phyloP scores from a whole-genome alignment of 2,888 invertebrate genomes.

The Lycophotia porphyrea region DNA sequence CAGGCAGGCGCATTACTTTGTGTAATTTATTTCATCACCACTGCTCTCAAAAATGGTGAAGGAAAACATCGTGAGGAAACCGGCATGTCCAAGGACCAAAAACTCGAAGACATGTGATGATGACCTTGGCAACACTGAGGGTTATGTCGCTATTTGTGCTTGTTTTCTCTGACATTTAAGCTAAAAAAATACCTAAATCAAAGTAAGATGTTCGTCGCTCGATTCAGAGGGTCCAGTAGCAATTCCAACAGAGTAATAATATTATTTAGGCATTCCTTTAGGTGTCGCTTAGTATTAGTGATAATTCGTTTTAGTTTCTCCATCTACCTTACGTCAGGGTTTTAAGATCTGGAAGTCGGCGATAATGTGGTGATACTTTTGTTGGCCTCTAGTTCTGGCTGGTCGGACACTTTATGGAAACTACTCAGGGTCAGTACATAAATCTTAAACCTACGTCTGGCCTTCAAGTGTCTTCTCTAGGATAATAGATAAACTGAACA shows the following conservation, averaged over 20 bases:
- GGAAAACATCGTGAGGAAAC: no score
- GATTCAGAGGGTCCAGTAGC: not conserved
- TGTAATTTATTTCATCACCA: no score
- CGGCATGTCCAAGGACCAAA: no score
- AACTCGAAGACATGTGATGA: no score
- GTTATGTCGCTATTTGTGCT: not conserved
- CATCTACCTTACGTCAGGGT: not conserved
- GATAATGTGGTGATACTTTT: not conserved
- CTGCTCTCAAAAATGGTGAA: no score
- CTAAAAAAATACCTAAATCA: not conserved
- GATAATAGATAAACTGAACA: not conserved
- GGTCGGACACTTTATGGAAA: not conserved
- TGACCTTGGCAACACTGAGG: slow-evolving; percentile 22
- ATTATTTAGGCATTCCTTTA: not conserved
- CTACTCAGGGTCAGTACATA: not conserved
- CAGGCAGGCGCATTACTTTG: no score
- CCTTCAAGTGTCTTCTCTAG: not conserved
- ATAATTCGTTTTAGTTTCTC: not conserved
- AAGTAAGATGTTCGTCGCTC: not conserved
- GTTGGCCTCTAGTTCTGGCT: not conserved
- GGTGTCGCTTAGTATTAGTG: not conserved
- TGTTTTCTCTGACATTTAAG: not conserved
- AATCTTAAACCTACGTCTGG: not conserved
- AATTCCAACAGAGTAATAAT: not conserved
- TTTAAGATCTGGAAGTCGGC: not conserved